Percentiles rank a stretch among this genome's conserved stretches.
Evolutionary conservation across 2,113 vertebrate species (phyloP).

Genomic region (Corvus hawaiiensis): DNA sequence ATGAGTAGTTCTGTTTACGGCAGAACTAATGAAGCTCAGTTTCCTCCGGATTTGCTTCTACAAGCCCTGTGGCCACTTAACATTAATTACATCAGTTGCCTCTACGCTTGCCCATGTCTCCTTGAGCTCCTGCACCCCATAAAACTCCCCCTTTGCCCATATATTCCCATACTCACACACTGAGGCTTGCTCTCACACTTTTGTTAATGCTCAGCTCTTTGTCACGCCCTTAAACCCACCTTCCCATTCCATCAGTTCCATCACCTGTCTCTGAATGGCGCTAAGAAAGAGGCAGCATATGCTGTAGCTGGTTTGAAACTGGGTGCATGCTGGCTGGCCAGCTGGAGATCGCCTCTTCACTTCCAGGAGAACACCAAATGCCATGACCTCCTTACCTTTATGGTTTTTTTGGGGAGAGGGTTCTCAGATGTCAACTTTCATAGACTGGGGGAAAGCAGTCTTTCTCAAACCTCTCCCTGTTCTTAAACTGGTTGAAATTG

Average conservation of each 20-base stretch:
- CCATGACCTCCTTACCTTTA: not conserved
- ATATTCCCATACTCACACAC: not conserved
- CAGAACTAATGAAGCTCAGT: not conserved
- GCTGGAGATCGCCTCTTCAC: not conserved
- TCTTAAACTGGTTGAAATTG: not conserved
- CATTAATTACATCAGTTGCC: not conserved
- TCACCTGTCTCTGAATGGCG: accelerated
- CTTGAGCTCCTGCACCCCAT: not conserved
- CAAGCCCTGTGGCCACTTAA: not conserved
- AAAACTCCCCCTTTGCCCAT: not conserved
- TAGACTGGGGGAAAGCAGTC: not conserved
- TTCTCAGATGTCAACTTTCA: not conserved
- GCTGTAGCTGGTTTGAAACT: not conserved
- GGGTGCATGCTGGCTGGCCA: not conserved
- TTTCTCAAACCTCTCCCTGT: not conserved
- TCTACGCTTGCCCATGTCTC: not conserved
- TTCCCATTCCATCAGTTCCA: not conserved
- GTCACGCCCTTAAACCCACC: not conserved
- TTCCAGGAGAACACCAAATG: not conserved
- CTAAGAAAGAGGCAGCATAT: not conserved
- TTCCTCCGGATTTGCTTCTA: not conserved
- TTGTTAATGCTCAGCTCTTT: not conserved
- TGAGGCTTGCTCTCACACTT: not conserved
- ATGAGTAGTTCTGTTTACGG: not conserved
- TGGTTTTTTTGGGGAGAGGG: not conserved